Base-by-base conservation (phyloP, 2,888 invertebrate genomes). In the Limnephilus marmoratus region DNA sequence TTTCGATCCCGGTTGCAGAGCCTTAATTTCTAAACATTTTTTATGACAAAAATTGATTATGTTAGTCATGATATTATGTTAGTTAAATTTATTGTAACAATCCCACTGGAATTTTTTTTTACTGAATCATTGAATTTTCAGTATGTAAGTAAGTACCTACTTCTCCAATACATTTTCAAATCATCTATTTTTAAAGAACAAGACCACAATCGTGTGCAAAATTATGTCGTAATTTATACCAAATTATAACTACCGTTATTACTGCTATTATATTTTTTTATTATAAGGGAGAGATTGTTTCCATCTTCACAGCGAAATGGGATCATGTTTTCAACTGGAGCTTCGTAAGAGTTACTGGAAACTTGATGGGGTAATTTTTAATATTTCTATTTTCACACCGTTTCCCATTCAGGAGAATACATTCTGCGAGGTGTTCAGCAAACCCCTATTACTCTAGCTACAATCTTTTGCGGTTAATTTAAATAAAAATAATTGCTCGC, bases 331-430 rank as follows among this genome's bases (percentile, higher is more conserved):
- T 68, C 24, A 68, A n/a, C 68, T 18, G 18, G 24, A 68, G 53
- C n/a, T 24, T 24, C n/a, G 9, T n/a, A 9, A 9, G 2, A 68
- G 68, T 24, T 68, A 68, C 68, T 9, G 68, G 7, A 68, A 34
- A 37, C 82, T 37, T 34, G 82, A 31, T 83, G 82, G 82, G 82
- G 82, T 37, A 34, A 83, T 83, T 68, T 68, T 85, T 41, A 85
- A 85, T 85, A 24, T 45, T 34, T 15, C n/a, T 45, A 11, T 41
- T 85, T 85, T 41, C n/a, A n/a, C 41, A 83, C 85, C 45, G n/a
- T 68, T 68, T 68, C 9, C 9, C 24, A 1, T n/a, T 24, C 68
- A 68, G 24, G n/a, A 68, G 24, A 9, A n/a, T 68, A 2, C 9
- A 24, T 68, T 2, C 4, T 68, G 68, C 24, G 68, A 24, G 9